phyloP scores from a whole-genome alignment of 2,113 vertebrate genomes.

The Martes martes region DNA sequence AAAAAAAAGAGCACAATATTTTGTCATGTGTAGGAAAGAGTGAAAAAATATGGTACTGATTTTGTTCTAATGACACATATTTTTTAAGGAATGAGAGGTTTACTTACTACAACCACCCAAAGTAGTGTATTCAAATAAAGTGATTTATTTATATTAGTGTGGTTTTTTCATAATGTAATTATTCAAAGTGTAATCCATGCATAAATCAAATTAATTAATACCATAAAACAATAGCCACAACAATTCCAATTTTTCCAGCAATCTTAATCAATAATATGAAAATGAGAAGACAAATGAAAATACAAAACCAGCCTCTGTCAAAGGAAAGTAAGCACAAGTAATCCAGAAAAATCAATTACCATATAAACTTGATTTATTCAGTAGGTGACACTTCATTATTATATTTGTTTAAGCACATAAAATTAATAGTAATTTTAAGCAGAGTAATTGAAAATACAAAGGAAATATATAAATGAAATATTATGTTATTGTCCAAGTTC shows the following conservation, averaged over 20 bases:
- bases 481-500: not conserved
- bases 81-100: constrained; percentile 28
- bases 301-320: constrained; percentile 40
- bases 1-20: not conserved
- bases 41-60: constrained; percentile 62
- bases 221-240: constrained; percentile 39
- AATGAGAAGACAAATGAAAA: constrained; percentile 70
- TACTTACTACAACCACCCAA: constrained; percentile 54
- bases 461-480: not conserved
- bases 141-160: constrained; percentile 60
- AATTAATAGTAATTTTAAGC: constrained; percentile 33
- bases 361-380: constrained; percentile 58
- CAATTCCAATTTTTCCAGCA: constrained; percentile 44
- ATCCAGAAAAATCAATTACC: constrained; percentile 68
- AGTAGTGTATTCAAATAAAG: constrained; percentile 31
- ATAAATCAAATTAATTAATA: constrained; percentile 70
- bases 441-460: constrained; percentile 7
- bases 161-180: constrained; percentile 69
- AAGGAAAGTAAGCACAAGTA: constrained; percentile 51
- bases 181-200: constrained; percentile 56
- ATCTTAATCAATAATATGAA: constrained; percentile 70
- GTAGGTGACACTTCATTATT: constrained; percentile 47
- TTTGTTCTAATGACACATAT: constrained; percentile 58
- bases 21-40: not conserved
- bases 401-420: constrained; percentile 48